Percentiles rank a stretch among this genome's conserved stretches.
Evolutionary conservation across 1,140 invertebrate species (phyloP).

Genomic region (Brachionus plicatilis): DNA sequence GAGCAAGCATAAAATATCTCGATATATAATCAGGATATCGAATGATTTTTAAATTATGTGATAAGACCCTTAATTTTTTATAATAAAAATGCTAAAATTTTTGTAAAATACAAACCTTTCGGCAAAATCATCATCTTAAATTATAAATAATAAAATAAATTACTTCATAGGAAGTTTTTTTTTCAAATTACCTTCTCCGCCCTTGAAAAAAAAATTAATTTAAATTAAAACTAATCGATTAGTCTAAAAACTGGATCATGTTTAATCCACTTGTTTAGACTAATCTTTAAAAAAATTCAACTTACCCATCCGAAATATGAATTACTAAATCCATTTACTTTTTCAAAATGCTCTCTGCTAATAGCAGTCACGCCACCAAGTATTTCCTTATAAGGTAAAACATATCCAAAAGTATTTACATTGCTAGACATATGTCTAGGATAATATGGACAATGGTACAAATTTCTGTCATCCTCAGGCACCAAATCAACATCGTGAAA

Average conservation of each 20-base stretch:
- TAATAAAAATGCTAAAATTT: not conserved
- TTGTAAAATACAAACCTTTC: not conserved
- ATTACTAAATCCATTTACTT: constrained; percentile 84
- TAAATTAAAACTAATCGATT: not conserved
- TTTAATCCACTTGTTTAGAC: not conserved
- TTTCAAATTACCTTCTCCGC: constrained; percentile 31
- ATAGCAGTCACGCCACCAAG: constrained; percentile 67
- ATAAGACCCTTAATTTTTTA: not conserved
- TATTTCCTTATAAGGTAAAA: constrained; percentile 72
- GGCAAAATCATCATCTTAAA: constrained; percentile 27
- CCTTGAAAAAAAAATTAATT: not conserved
- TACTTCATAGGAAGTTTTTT: not conserved
- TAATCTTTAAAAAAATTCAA: not conserved
- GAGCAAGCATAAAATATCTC: constrained; percentile 24
- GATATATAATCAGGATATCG: constrained; percentile 35
- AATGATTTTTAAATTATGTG: constrained; percentile 10
- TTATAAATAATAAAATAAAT: not conserved
- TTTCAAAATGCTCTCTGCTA: constrained; percentile 61
- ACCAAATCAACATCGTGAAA: constrained; percentile 89
- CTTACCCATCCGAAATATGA: constrained; percentile 69
- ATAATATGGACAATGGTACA: constrained; percentile 80
- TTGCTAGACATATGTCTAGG: constrained; percentile 65
- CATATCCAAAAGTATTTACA: constrained; percentile 31
- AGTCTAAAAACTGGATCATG: not conserved
- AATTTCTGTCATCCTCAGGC: constrained; percentile 77